These are phyloP conservation scores for Lapara coniferarum DNA, from an alignment of 2,888 invertebrate genomes.

Conservation along the genomic window DNA sequence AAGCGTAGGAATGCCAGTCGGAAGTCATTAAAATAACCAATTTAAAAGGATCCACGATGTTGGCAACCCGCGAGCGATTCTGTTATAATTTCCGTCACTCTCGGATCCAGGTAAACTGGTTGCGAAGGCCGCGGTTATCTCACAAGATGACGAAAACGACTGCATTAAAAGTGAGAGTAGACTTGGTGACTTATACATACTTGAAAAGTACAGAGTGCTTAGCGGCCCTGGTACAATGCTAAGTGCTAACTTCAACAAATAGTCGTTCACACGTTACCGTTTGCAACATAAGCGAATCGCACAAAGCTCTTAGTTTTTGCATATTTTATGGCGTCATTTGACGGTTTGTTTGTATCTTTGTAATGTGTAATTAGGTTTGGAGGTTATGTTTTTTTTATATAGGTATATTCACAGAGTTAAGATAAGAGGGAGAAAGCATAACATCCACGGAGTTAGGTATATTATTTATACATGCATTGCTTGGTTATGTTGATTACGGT, in stretches of 20 bases:
- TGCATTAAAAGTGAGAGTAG: constrained; percentile 58
- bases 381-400: too few relatives aligned
- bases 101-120: constrained; percentile 42
- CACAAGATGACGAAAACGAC: constrained; percentile 61
- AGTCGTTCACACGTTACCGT: background rate
- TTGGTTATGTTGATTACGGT: too few relatives aligned
- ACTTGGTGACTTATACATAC: constrained; percentile 31
- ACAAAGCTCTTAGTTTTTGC: background rate
- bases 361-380: too few relatives aligned
- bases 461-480: too few relatives aligned
- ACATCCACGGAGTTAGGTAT: too few relatives aligned
- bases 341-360: background rate
- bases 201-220: constrained; percentile 6
- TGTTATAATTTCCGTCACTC: constrained; percentile 29
- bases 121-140: constrained; percentile 58
- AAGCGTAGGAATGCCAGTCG: constrained; percentile 31
- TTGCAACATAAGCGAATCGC: constrained; percentile 1
- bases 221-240: background rate
- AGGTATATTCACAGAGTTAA: too few relatives aligned
- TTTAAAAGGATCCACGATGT: constrained; percentile 29
- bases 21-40: constrained; percentile 31
- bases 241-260: background rate
- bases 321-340: background rate
- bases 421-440: too few relatives aligned
- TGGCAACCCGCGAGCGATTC: constrained; percentile 1